Percentiles rank a stretch among this genome's conserved stretches.
Conservation (phyloP, 1,140 invertebrate species). For the Lepidurus packardi region DNA sequence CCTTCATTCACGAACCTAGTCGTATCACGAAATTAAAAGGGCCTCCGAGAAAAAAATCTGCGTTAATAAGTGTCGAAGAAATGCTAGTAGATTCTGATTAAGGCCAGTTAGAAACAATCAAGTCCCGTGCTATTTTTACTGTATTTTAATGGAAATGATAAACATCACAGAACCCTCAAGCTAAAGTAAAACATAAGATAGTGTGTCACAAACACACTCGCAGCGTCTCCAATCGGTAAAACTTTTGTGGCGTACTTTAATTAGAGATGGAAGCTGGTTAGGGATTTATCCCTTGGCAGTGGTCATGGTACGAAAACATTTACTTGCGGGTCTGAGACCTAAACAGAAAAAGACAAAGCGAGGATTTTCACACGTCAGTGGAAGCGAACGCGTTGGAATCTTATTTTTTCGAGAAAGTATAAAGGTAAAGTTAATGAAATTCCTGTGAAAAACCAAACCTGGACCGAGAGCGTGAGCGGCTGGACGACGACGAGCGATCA, state of each 20-base stretch:
- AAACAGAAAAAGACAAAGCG: background rate
- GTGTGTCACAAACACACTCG: background rate
- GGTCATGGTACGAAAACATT: background rate
- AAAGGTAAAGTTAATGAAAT: background rate
- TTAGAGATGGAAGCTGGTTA: constrained; percentile 25
- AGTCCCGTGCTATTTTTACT: background rate
- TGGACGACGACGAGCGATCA: background rate
- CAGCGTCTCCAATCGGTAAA: background rate
- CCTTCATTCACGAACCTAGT: background rate
- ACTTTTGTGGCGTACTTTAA: background rate
- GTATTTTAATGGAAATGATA: background rate
- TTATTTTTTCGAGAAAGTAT: background rate
- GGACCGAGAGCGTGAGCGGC: constrained; percentile 32
- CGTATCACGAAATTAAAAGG: background rate
- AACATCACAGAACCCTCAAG: too few species aligned
- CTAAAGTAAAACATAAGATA: too few species aligned
- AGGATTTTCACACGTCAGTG: background rate
- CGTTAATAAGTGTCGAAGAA: background rate
- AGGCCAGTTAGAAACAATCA: background rate
- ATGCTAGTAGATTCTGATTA: background rate
- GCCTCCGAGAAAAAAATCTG: background rate
- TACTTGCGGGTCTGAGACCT: background rate
- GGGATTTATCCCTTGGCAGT: constrained; percentile 7
- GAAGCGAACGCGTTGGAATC: background rate
- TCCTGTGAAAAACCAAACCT: constrained; percentile 30